Percentiles rank a stretch among this genome's conserved stretches.
These are phyloP conservation scores for Stichopus chloronotus DNA, from an alignment of 35 echinoderm and acorn worm genomes.

Conservation along the genomic window DNA sequence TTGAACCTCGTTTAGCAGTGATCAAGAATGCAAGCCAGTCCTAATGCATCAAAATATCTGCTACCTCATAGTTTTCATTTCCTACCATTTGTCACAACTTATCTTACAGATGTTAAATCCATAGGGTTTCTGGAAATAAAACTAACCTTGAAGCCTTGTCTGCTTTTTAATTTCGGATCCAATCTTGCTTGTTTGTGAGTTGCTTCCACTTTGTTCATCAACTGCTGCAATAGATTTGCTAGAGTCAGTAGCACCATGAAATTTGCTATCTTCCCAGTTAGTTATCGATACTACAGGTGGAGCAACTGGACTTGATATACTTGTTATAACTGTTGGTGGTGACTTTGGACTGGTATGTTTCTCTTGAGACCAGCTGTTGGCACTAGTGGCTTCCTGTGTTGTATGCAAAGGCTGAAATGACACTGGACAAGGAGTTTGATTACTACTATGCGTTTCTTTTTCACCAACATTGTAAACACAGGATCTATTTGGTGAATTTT, in stretches of 20 bases:
- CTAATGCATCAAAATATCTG: no score
- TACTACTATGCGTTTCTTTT: not conserved
- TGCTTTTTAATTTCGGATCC: conserved; percentile 19
- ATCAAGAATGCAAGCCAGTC: no score
- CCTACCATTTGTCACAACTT: no score
- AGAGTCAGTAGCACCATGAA: not conserved
- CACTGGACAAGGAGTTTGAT: not conserved
- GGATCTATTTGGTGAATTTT: not conserved
- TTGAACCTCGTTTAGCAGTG: no score
- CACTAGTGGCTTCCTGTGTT: not conserved
- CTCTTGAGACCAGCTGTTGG: not conserved
- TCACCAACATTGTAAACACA: not conserved
- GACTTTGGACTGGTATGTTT: not conserved
- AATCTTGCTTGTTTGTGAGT: not conserved
- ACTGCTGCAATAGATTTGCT: not conserved
- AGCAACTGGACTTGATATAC: conserved; percentile 25
- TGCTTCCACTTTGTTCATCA: not conserved
- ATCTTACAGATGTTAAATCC: no score
- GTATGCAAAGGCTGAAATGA: conserved; percentile 6
- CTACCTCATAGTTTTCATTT: no score
- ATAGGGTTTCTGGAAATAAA: not conserved
- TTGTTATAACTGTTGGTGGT: not conserved
- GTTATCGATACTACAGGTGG: conserved; percentile 16
- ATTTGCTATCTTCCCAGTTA: not conserved
- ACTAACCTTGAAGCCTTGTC: conserved; percentile 35